These are phyloP conservation scores for Sinocyclocheilus anophthalmus DNA, from an alignment of 2,113 vertebrate species.

Conservation along the genomic window DNA sequence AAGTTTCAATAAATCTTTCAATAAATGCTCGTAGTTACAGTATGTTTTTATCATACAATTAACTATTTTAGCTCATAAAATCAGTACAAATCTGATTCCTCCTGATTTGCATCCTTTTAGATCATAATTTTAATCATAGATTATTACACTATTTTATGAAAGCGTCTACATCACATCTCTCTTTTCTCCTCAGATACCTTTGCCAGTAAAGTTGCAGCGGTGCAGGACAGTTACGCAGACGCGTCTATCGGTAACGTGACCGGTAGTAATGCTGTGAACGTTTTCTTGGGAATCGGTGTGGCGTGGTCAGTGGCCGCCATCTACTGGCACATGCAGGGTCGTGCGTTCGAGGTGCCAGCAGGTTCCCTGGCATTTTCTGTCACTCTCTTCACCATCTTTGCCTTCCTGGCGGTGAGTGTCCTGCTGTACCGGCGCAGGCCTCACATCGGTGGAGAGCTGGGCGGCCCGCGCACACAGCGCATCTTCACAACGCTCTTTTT, in stretches of 20 bases:
- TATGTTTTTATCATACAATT: neutral
- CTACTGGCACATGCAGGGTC: conserved; percentile 93
- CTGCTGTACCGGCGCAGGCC: conserved; percentile 93
- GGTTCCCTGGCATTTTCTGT: conserved; percentile 96
- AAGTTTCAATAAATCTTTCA: no score
- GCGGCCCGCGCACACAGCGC: conserved; percentile 90
- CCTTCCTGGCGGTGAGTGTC: conserved; percentile 91
- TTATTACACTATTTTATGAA: no score
- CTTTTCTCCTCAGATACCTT: conserved; percentile 84
- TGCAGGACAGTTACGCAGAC: conserved; percentile 93
- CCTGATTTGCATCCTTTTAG: neutral
- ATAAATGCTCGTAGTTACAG: neutral
- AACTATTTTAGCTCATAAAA: neutral
- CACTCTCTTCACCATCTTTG: conserved; percentile 98
- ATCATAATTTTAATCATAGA: neutral
- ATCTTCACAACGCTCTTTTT: conserved; percentile 89
- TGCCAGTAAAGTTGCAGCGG: conserved; percentile 92
- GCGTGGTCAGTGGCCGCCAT: conserved; percentile 98
- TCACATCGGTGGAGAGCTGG: conserved; percentile 93
- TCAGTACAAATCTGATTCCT: neutral
- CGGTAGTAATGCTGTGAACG: conserved; percentile 96
- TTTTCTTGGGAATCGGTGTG: conserved; percentile 96
- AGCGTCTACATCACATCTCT: neutral
- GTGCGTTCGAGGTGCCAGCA: conserved; percentile 88
- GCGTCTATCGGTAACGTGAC: conserved; percentile 97